Evolutionary conservation across 2,113 vertebrate species (phyloP).

Genomic region (Andinoacara biseriatus): DNA sequence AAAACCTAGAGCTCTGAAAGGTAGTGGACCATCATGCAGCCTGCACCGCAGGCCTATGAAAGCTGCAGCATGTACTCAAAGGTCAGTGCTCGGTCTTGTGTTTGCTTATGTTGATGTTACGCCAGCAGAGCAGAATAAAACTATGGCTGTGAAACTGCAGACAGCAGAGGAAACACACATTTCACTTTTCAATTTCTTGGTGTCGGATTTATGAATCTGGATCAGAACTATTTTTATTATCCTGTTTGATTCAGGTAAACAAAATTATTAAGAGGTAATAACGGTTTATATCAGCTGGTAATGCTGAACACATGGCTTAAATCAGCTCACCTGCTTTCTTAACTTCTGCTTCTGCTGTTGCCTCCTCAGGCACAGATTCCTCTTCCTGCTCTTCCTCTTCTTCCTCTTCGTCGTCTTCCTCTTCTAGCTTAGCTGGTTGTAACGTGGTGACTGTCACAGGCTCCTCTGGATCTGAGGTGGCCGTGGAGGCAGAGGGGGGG

Average conservation of each 20-base stretch:
- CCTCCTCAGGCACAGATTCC: constrained; percentile 36
- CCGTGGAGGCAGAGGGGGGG: not conserved
- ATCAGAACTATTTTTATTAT: no score
- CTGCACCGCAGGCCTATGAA: not conserved
- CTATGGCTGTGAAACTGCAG: not conserved
- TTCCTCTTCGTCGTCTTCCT: constrained; percentile 42
- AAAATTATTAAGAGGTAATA: no score
- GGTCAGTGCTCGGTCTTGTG: not conserved
- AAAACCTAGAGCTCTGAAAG: not conserved
- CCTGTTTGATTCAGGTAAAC: no score
- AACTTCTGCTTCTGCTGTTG: constrained; percentile 26
- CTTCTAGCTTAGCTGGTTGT: constrained; percentile 59
- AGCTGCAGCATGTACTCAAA: not conserved
- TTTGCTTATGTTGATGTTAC: not conserved
- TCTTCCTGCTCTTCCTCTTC: constrained; percentile 39
- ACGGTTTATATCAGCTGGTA: not conserved
- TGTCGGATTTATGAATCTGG: no score
- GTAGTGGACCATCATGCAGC: not conserved
- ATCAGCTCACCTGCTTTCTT: constrained; percentile 59
- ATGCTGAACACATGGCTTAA: not conserved
- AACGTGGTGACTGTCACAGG: constrained; percentile 55
- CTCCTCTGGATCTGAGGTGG: constrained; percentile 59
- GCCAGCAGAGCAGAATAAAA: not conserved
- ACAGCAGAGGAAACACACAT: no score
- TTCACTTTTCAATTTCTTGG: no score